Evolutionary conservation across 2,113 vertebrate genomes (phyloP).

Genomic region (Xyrauchen texanus): DNA sequence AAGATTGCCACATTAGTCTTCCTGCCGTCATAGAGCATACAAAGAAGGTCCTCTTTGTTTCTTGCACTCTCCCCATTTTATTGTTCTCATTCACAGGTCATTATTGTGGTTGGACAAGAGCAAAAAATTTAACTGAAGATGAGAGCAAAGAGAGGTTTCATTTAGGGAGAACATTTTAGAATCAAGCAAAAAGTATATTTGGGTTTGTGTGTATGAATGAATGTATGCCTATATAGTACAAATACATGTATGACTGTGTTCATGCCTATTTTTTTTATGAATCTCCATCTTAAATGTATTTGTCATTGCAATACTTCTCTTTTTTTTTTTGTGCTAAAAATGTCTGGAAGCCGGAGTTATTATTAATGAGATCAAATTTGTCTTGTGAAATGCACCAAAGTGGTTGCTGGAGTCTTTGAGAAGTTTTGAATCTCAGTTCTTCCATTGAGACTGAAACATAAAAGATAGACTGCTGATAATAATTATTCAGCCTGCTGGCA

Average conservation of each 20-base stretch:
- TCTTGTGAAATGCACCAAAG: constrained; percentile 23
- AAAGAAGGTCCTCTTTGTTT: constrained; percentile 45
- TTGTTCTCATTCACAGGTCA: constrained; percentile 18
- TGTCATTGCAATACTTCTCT: constrained; percentile 2
- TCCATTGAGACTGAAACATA: constrained; percentile 51
- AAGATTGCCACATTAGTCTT: constrained; percentile 66
- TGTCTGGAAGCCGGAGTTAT: constrained; percentile 48
- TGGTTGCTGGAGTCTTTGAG: too few relatives aligned
- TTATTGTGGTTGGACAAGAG: constrained; percentile 22
- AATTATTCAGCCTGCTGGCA: constrained; percentile 77
- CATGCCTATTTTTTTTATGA: neutral
- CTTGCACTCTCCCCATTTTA: constrained; percentile 23
- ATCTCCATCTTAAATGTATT: constrained; percentile 27
- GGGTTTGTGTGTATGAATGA: constrained; percentile 3
- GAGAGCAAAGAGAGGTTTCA: constrained; percentile 1
- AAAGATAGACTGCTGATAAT: constrained; percentile 68
- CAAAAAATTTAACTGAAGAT: constrained; percentile 1
- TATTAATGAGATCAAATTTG: constrained; percentile 63
- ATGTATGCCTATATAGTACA: neutral
- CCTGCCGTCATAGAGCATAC: constrained; percentile 56
- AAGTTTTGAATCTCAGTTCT: constrained; percentile 27
- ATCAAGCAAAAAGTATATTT: neutral
- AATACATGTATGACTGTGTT: constrained; percentile 7
- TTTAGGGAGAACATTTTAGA: neutral
- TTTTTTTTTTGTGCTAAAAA: constrained; percentile 18